Evolutionary conservation across 1,140 invertebrate genomes (phyloP).

Genomic region (Brachionus sp.): DNA sequence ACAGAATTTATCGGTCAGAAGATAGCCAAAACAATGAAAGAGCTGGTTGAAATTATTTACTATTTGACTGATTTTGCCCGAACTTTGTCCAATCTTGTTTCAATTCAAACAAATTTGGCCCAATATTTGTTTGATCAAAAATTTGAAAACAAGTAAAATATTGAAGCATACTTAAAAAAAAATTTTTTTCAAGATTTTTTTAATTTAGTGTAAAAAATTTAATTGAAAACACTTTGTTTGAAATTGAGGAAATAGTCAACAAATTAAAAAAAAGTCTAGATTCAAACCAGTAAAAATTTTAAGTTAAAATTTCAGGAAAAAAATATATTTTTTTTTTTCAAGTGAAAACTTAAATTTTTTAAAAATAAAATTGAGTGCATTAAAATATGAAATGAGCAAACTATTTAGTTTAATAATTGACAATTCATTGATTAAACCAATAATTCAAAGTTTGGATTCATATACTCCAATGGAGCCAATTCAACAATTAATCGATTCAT

Average conservation of each 20-base stretch:
- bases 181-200: background rate
- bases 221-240: background rate
- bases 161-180: background rate
- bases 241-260: background rate
- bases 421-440: background rate
- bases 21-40: background rate
- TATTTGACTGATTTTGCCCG: slow-evolving; percentile 33
- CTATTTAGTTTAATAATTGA: background rate
- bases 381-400: slow-evolving; percentile 20
- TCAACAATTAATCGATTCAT: background rate
- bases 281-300: background rate
- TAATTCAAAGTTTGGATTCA: background rate
- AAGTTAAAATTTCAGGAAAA: background rate
- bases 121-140: slow-evolving; percentile 24
- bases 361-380: background rate
- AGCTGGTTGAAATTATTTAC: slow-evolving; percentile 26
- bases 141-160: background rate
- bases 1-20: background rate
- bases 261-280: background rate
- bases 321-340: background rate
- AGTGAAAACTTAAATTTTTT: background rate
- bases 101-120: background rate
- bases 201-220: slow-evolving; percentile 11
- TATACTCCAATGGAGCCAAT: background rate
- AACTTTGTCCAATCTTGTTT: background rate